Evolutionary conservation across 2,888 invertebrate genomes (phyloP), one percentile per base, ranked within the genome.

Genomic region (Leptarthrus brevirostris): DNA sequence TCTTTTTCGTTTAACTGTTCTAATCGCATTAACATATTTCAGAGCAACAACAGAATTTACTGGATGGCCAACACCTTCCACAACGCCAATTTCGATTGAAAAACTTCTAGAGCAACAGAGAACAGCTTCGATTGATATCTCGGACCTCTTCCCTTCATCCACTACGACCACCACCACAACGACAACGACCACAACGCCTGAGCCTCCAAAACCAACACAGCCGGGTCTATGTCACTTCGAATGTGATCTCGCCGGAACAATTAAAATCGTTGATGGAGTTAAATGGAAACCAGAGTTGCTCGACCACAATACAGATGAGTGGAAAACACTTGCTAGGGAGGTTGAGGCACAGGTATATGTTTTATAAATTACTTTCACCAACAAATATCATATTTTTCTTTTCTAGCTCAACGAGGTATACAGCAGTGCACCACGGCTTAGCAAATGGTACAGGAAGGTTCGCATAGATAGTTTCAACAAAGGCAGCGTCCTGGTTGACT

Each of bases 61-160:
- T 12, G 95, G 95, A 14, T 95, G 95, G 95, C 94, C 95, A 10
- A 93, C 94, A 0, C 91, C 93, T 4, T 93, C 95, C 1, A 94
- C 95, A 0, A 94, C 94, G 0, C 94, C 94, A 0, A 90, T 94
- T 78, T 93, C 94, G 0, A 92, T 94, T 74, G 94, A 94, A 81
- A 93, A 93, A 81, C 86, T 93, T 5, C 81, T 94, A 61, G 93
- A 92, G 83, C 87, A 87, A 78, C 88, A 86, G 79, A 90, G 90
- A 0, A 89, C 90, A 2, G 87, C 87, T 8, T 88, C 89, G 0
- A 85, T 88, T 0, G 81, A 85, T 30, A 89, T 89, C 72, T 87
- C 87, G 20, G 81, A 87, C 74, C 75, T 85, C 3, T 75, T 84
- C 26, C 79, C 81, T 0, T 85, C 83, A 53, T 85, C 87, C 1